Percentiles rank a stretch among this genome's conserved stretches.
Evolutionary conservation across 2,888 invertebrate species (phyloP).

Genomic region (Trilocha varians): DNA sequence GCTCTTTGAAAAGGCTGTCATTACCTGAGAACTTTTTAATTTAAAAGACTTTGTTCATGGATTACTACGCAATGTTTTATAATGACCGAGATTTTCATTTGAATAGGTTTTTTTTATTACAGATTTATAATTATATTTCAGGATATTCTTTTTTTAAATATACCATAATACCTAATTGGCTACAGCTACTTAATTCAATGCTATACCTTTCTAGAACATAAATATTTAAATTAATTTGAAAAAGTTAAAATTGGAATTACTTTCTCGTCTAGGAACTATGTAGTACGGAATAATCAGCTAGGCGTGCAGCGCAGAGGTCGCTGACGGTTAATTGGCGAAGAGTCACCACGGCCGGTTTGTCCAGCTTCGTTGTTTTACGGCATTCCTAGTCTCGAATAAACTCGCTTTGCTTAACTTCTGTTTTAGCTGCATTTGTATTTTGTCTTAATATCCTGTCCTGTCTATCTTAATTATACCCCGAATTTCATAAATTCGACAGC

Average conservation of each 20-base stretch:
- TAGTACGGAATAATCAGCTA: slow-evolving; percentile 31
- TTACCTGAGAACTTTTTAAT: not conserved
- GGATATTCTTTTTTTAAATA: not conserved
- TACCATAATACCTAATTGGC: too few species aligned
- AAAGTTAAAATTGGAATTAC: not conserved
- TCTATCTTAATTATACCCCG: too few species aligned
- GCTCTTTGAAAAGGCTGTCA: not conserved
- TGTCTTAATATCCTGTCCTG: too few species aligned
- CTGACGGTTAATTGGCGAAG: slow-evolving; percentile 67
- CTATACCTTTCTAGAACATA: too few species aligned
- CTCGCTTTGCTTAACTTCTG: not conserved
- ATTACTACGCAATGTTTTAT: too few species aligned
- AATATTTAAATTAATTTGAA: not conserved
- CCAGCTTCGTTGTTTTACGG: slow-evolving; percentile 54
- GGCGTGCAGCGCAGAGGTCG: slow-evolving; percentile 55
- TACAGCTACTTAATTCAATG: too few species aligned
- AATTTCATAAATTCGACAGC: too few species aligned
- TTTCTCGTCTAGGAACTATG: slow-evolving; percentile 37
- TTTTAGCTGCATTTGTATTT: not conserved
- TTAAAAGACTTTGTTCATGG: not conserved
- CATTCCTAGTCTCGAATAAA: slow-evolving; percentile 37
- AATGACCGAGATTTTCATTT: not conserved
- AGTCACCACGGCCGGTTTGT: slow-evolving; percentile 54
- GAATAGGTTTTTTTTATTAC: not conserved
- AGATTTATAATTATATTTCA: not conserved